phyloP scores from a whole-genome alignment of 2,888 invertebrate genomes.

The Heteromurus nitidus region DNA sequence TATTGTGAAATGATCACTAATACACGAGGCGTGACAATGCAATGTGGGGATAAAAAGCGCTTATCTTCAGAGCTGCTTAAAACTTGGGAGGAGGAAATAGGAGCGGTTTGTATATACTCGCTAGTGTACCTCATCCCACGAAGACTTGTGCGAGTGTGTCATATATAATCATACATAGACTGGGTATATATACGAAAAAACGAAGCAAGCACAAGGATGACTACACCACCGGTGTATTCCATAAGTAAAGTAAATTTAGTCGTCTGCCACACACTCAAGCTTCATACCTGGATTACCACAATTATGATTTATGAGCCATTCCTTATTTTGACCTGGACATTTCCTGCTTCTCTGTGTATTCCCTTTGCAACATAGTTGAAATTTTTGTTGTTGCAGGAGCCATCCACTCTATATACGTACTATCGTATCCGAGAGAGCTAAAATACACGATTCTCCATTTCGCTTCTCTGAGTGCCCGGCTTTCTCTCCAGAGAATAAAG shows the following conservation, averaged over 20 bases:
- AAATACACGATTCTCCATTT: constrained; percentile 62
- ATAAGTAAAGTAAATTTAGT: constrained; percentile 65
- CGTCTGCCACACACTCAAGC: constrained; percentile 59
- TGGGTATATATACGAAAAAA: too few species aligned
- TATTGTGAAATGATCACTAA: too few species aligned
- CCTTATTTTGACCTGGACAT: constrained; percentile 65
- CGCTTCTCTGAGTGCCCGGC: constrained; percentile 61
- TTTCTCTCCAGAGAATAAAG: constrained; percentile 60
- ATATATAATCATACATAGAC: too few species aligned
- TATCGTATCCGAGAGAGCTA: constrained; percentile 24
- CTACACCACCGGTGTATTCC: constrained; percentile 9
- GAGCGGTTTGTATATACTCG: too few species aligned
- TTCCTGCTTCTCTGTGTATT: constrained; percentile 57
- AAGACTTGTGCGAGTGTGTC: too few species aligned
- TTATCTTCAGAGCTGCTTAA: too few species aligned
- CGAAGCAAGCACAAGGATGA: too few species aligned
- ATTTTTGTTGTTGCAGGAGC: not conserved
- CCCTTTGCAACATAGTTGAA: constrained; percentile 43
- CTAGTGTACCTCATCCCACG: too few species aligned
- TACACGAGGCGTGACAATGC: too few species aligned
- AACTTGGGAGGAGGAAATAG: too few species aligned
- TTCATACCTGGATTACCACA: constrained; percentile 64
- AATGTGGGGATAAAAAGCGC: too few species aligned
- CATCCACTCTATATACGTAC: not conserved
- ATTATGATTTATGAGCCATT: constrained; percentile 65